Evolutionary conservation across 1,140 invertebrate genomes (phyloP), one percentile per base, ranked within the genome.

Genomic region (Bombus pyrosoma): DNA sequence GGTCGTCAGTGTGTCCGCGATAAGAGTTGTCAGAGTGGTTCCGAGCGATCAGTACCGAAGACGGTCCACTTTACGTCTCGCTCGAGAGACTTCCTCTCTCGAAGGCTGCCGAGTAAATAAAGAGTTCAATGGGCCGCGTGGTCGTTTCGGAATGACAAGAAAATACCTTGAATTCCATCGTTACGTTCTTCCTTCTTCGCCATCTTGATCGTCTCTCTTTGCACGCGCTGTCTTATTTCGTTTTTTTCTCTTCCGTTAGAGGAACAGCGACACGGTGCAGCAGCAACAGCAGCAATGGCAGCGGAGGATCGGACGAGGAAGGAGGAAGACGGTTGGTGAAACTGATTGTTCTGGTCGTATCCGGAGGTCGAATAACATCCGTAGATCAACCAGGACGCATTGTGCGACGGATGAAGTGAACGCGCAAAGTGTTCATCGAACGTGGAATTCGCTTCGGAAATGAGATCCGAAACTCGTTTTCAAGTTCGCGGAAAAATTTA

Each of bases 81-180:
- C 47, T 82, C 66, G 73, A 83, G 69, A 85, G 78, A 76, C 82
- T 90, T 84, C 82, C 76, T 71, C 64, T 84, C 86, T 75, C 83
- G 66, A 43, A 69, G 34, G 53, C 64, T 84, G 73, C 82, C 81
- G 80, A 90, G 90, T 91, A 90, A 88, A 90, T 91, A 91, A 91
- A 91, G 88, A 87, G 87, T 88, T 91, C 87, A 90, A 88, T 88
- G 89, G 89, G 80, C 83, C 81, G 78, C 78, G 62, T 71, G 81
- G 85, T 88, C 80, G 88, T 91, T 88, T 88, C 88, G 87, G 83
- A 68, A 83, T 85, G 86, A 80, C 77, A 83, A 76, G 84, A 88
- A 90, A 91, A 90, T 90, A 86, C 81, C 87, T 91, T n/a, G 87
- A 90, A 91, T 91, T 90, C 90, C 88, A 59, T 83, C 28, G 32